Conservation (phyloP, 2,797 vertebrate genomes). For the Malurus leucopterus region DNA sequence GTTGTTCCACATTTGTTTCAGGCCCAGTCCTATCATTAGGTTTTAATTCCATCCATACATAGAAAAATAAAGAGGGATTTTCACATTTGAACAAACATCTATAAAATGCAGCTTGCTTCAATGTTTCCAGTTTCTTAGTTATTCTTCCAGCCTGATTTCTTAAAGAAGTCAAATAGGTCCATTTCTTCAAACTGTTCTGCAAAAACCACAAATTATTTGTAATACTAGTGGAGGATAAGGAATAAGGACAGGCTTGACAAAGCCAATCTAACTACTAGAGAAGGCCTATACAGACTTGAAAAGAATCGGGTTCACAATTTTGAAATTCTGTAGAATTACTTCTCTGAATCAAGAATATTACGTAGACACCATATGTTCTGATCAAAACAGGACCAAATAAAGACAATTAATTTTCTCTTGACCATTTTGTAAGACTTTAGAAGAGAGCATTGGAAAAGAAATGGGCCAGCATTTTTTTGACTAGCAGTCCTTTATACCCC, state of each 20-base stretch:
- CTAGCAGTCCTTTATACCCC: not conserved
- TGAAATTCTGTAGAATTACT: not conserved
- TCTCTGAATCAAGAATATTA: not conserved
- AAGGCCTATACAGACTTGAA: not conserved
- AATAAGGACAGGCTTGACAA: not conserved
- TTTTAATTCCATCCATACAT: constrained; percentile 9
- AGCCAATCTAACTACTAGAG: not conserved
- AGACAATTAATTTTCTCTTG: not conserved
- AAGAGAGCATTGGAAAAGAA: not conserved
- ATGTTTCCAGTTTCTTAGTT: not conserved
- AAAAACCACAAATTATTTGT: not conserved
- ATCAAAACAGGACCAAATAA: not conserved
- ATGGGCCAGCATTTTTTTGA: not conserved
- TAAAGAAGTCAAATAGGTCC: not conserved
- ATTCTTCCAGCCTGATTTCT: not conserved
- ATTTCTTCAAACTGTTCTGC: not conserved
- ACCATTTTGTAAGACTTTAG: not conserved
- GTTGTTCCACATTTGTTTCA: not conserved
- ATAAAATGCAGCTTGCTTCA: constrained; percentile 28
- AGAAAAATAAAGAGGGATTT: constrained; percentile 59
- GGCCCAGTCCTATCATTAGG: constrained; percentile 11
- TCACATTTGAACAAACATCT: constrained; percentile 22
- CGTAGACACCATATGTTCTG: not conserved
- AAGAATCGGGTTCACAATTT: not conserved
- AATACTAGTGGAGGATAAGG: not conserved